phyloP scores from a whole-genome alignment of 2,797 vertebrate genomes.

The Galaxias olidus region DNA sequence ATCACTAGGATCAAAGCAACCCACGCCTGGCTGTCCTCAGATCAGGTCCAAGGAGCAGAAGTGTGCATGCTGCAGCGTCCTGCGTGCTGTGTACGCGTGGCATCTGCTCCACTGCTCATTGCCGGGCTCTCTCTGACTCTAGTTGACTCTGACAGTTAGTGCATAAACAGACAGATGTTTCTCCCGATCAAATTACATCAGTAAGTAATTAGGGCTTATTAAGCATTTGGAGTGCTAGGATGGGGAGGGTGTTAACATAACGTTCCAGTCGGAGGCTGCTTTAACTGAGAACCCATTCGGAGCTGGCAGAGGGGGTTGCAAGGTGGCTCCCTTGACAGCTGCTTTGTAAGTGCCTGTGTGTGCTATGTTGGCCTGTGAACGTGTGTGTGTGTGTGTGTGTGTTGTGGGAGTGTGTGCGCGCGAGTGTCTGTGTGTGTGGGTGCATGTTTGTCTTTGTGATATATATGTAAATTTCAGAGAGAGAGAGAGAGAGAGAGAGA shows the following conservation, averaged over 20 bases:
- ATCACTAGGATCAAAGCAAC: background rate
- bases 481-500: background rate
- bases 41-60: background rate
- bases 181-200: constrained; percentile 32
- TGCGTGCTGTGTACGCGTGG: constrained; percentile 25
- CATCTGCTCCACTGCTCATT: constrained; percentile 26
- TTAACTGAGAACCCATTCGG: constrained; percentile 27
- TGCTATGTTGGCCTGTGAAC: background rate
- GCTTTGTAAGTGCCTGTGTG: constrained; percentile 29
- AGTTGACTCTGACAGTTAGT: constrained; percentile 28
- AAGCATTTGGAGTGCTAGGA: constrained; percentile 32
- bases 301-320: constrained; percentile 14
- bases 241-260: constrained; percentile 20
- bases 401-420: constrained; percentile 7
- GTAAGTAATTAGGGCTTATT: constrained; percentile 39
- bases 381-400: constrained; percentile 19
- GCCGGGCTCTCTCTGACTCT: constrained; percentile 17
- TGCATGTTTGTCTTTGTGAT: background rate
- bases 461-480: background rate
- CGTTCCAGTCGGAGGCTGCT: constrained; percentile 19
- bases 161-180: constrained; percentile 39
- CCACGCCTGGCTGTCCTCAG: background rate
- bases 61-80: background rate
- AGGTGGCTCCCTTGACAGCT: constrained; percentile 37
- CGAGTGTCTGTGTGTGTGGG: constrained; percentile 7